phyloP scores from a whole-genome alignment of 2,888 invertebrate species.

The Papilio elwesi region DNA sequence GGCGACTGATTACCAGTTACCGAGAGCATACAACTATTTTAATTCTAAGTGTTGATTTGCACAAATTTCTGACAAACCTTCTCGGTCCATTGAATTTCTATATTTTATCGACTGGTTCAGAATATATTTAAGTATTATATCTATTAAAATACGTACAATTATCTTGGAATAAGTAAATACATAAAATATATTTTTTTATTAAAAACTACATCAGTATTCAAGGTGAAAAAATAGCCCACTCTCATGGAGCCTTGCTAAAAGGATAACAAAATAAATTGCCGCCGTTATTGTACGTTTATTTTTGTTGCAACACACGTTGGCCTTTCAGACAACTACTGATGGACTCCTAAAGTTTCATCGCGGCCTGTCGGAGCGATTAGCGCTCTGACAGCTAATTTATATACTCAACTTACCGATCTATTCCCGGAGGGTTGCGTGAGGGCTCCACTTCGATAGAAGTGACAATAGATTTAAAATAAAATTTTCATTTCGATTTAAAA shows the following conservation, averaged over 20 bases:
- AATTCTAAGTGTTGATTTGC: too few relatives aligned
- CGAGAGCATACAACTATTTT: too few relatives aligned
- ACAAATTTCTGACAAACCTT: too few relatives aligned
- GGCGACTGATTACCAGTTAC: too few relatives aligned
- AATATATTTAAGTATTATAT: too few relatives aligned
- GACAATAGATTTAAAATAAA: slow-evolving; percentile 48
- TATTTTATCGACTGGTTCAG: too few relatives aligned
- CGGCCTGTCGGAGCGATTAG: slow-evolving; percentile 82
- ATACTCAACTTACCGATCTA: slow-evolving; percentile 82
- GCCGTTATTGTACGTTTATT: slow-evolving; percentile 75
- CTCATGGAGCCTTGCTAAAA: slow-evolving; percentile 67
- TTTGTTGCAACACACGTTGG: slow-evolving; percentile 64
- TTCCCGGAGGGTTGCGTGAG: slow-evolving; percentile 68
- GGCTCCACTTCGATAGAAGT: slow-evolving; percentile 59
- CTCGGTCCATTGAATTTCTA: too few relatives aligned
- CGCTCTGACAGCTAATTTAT: slow-evolving; percentile 83
- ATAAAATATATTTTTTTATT: too few relatives aligned
- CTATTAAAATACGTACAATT: too few relatives aligned
- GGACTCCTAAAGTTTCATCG: slow-evolving; percentile 81
- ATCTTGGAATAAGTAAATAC: too few relatives aligned
- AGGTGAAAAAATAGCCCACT: slow-evolving; percentile 41
- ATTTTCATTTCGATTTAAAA: slow-evolving; percentile 3
- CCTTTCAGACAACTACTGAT: slow-evolving; percentile 78
- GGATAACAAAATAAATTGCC: slow-evolving; percentile 73
- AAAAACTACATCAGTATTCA: too few relatives aligned